phyloP scores from a whole-genome alignment of 2,888 invertebrate species.

The Agrochola litura region DNA sequence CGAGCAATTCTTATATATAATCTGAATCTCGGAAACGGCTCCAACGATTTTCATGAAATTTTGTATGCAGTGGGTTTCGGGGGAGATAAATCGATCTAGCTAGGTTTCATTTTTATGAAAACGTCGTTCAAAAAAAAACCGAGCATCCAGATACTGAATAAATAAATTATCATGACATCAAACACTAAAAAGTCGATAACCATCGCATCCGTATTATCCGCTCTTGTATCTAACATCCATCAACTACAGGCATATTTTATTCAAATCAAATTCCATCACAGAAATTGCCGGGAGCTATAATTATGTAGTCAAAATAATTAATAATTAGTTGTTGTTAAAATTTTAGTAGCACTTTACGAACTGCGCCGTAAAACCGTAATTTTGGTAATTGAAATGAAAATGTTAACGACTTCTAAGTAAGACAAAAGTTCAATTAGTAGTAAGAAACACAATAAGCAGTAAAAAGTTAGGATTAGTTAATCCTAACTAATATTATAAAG shows the following conservation, averaged over 20 bases:
- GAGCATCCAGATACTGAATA: too few species aligned
- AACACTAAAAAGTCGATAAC: background rate
- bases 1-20: too few species aligned
- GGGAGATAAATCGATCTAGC: too few species aligned
- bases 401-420: conserved; percentile 21
- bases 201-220: background rate
- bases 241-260: background rate
- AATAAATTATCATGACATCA: background rate
- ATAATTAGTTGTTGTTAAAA: conserved; percentile 4
- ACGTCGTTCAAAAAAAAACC: too few species aligned
- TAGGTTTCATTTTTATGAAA: too few species aligned
- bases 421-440: background rate
- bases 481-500: too few species aligned
- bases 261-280: background rate
- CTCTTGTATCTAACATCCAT: background rate
- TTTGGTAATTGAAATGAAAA: conserved; percentile 23
- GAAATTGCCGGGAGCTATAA: background rate
- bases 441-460: background rate
- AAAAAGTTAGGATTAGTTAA: background rate
- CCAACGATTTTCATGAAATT: too few species aligned
- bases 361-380: conserved; percentile 25
- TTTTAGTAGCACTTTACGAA: background rate
- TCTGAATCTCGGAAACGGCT: too few species aligned
- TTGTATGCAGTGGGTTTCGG: too few species aligned
- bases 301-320: conserved; percentile 23